Conservation (phyloP, 2,888 invertebrate genomes). For the Zhengitettix transpicula region DNA sequence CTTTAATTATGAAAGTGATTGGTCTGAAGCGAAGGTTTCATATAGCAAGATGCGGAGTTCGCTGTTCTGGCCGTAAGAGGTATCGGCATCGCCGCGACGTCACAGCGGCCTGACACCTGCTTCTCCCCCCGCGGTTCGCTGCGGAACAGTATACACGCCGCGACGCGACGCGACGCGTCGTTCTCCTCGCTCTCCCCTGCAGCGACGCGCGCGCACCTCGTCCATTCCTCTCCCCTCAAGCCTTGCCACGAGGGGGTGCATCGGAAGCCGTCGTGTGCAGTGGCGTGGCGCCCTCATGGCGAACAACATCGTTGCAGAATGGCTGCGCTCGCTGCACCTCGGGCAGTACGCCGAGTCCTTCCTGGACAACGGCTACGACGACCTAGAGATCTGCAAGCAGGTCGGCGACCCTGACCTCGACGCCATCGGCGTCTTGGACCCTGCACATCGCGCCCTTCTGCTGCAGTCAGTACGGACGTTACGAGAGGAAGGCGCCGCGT, state of each 20-base stretch:
- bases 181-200: neutral
- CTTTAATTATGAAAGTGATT: too few species aligned
- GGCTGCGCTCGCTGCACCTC: constrained; percentile 80
- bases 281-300: constrained; percentile 10
- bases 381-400: constrained; percentile 92
- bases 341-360: constrained; percentile 87
- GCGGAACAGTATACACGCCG: neutral
- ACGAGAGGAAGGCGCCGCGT: constrained; percentile 82
- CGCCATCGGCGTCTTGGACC: constrained; percentile 83
- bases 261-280: neutral
- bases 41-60: too few species aligned
- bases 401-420: constrained; percentile 90
- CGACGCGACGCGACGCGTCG: neutral
- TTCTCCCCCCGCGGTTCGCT: too few species aligned
- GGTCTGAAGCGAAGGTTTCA: too few species aligned
- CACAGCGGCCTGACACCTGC: too few species aligned
- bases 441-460: constrained; percentile 61
- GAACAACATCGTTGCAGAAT: constrained; percentile 83
- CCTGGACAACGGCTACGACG: constrained; percentile 92
- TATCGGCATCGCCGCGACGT: too few species aligned
- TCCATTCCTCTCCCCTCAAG: neutral
- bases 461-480: constrained; percentile 73
- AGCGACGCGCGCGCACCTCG: neutral
- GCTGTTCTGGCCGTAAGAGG: too few species aligned
- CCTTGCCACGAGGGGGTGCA: neutral